These are phyloP conservation scores for Thalassaphorura encarpata DNA, from an alignment of 1,140 invertebrate species.

Conservation along the genomic window DNA sequence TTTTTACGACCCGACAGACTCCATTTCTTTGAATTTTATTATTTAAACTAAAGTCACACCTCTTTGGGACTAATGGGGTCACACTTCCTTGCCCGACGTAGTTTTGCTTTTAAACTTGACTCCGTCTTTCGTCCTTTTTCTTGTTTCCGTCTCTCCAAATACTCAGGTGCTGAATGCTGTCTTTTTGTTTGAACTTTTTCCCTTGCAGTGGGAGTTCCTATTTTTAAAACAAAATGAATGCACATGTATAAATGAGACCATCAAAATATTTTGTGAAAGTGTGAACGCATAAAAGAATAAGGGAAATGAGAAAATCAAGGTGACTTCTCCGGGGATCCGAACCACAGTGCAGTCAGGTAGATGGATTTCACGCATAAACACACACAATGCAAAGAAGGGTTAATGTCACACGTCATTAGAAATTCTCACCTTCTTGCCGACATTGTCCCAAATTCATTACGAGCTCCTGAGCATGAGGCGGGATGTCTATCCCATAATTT, in stretches of 20 bases:
- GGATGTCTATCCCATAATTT: constrained; percentile 87
- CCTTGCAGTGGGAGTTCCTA: constrained; percentile 36
- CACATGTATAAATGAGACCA: background rate
- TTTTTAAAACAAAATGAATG: constrained; percentile 4
- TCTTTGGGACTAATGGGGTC: constrained; percentile 40
- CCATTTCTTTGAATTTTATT: too few relatives aligned
- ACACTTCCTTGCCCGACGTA: constrained; percentile 46
- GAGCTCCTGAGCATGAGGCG: constrained; percentile 61
- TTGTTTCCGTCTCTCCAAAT: constrained; percentile 67
- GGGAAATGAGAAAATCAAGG: background rate
- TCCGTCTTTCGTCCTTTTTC: constrained; percentile 60
- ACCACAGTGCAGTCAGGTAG: too few relatives aligned
- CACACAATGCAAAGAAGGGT: background rate
- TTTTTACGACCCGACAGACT: too few relatives aligned
- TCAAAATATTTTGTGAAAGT: background rate
- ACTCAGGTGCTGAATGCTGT: constrained; percentile 76
- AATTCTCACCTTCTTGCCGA: constrained; percentile 25
- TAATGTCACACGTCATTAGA: background rate
- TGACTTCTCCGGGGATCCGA: too few relatives aligned
- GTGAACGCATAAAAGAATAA: background rate
- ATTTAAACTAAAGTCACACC: constrained; percentile 33
- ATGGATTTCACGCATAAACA: too few relatives aligned
- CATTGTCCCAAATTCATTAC: constrained; percentile 80
- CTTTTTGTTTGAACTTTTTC: constrained; percentile 52
- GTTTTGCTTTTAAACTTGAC: constrained; percentile 47